Conservation (phyloP, 2,888 invertebrate species). For the Andrena camellia region DNA sequence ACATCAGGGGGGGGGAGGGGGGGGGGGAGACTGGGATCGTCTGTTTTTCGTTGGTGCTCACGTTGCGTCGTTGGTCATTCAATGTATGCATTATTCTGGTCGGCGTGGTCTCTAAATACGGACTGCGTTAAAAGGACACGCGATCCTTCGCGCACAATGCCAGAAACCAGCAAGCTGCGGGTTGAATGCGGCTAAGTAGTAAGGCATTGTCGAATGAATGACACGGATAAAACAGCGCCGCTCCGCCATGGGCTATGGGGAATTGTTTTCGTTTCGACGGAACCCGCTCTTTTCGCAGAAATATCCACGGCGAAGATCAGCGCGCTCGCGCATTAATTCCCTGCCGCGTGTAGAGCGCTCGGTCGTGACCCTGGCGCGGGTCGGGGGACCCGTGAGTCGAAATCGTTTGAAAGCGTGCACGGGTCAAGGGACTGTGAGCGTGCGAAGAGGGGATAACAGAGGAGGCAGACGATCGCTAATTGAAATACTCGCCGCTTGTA, state of each 20-base stretch:
- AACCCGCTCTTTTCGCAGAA: background rate
- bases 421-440: background rate
- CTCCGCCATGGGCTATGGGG: background rate
- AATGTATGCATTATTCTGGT: constrained; percentile 21
- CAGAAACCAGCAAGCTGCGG: background rate
- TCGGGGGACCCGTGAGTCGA: background rate
- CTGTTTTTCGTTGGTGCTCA: background rate
- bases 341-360: background rate
- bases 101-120: background rate
- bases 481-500: constrained; percentile 59
- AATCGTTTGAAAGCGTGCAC: background rate
- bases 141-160: constrained; percentile 5
- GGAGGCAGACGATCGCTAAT: constrained; percentile 49
- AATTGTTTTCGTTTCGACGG: background rate
- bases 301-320: background rate
- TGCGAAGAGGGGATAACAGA: constrained; percentile 10
- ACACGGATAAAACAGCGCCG: background rate
- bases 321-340: background rate
- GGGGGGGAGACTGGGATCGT: constrained; percentile 17
- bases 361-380: background rate
- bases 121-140: constrained; percentile 27
- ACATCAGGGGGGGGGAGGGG: constrained; percentile 17
- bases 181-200: background rate
- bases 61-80: constrained; percentile 1
- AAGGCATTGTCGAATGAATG: constrained; percentile 7